Base-by-base conservation (phyloP, 2,113 vertebrate species). In the Lynx canadensis region DNA sequence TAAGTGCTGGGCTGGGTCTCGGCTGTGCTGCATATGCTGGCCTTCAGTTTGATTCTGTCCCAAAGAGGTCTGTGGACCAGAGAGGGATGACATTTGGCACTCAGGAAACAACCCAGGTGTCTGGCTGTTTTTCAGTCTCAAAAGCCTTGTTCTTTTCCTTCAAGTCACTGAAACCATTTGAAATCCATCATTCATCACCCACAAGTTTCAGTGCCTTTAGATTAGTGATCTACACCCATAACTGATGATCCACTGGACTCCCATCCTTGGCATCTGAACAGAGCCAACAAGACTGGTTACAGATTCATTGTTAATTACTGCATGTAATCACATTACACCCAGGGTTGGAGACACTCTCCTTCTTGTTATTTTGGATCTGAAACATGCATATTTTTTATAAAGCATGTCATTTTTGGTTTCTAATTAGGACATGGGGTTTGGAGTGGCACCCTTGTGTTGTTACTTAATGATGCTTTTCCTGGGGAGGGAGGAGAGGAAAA, bases 221-320 rank as follows among this genome's bases (percentile, higher is more conserved):
- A 88, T 90, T 74, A 71, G 74, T 73, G 63, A 95, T 82, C 45
- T 85, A 88, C 9, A 88, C 87, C 33, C 41, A 5, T 45, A 60
- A 38, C 65, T 73, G 74, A 92, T 1, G 29, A 90, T 74, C 82
- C 55, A 76, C 25, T 69, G 60, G 81, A 65, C n/a, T 45, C 19
- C 55, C 68, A 86, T 36, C 38, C 88, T 94, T 96, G 81, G 89
- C 89, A 52, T 74, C 48, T 65, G 60, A 92, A 71, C 76, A 96
- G 76, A 92, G 94, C 52, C 94, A 94, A 12, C 27, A 94, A 76
- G 60, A 15, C 66, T 79, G 78, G 60, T 92, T 95, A 94, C 76
- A 91, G 82, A 91, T 76, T 91, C 19, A 1, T 57, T 79, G 57
- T 91, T 97, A 96, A 96, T 97, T 97, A 96, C 33, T 4, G 6